Evolutionary conservation across 2,888 invertebrate species (phyloP).

Genomic region (Pseudeuparius sepicola): DNA sequence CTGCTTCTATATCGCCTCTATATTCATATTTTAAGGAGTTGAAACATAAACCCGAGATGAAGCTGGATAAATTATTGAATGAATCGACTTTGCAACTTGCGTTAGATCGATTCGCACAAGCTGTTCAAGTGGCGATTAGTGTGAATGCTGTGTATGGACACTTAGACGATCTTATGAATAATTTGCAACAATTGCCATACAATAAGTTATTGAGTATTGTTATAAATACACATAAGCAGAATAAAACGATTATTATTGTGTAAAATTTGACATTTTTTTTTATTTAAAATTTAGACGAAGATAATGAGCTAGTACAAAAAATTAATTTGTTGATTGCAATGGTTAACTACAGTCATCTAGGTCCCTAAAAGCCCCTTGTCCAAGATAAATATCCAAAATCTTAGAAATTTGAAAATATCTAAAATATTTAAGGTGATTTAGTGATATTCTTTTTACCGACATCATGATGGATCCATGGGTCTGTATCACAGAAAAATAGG

Average conservation of each 20-base stretch:
- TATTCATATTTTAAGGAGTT: conserved; percentile 25
- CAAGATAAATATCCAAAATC: no score
- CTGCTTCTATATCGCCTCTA: conserved; percentile 27
- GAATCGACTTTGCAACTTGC: conserved; percentile 44
- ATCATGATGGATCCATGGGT: no score
- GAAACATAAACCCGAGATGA: conserved; percentile 23
- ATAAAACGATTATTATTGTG: conserved; percentile 22
- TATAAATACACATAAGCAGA: conserved; percentile 46
- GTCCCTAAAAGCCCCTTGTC: no score
- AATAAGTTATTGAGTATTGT: conserved; percentile 56
- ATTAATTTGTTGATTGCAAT: no score
- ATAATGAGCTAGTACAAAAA: no score
- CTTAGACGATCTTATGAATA: conserved; percentile 55
- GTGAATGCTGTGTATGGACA: conserved; percentile 74
- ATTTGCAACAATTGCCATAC: conserved; percentile 52
- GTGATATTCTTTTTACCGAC: no score
- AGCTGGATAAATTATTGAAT: conserved; percentile 21
- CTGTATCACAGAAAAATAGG: no score
- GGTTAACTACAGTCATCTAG: no score
- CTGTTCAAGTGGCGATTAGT: conserved; percentile 69
- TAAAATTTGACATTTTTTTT: no score
- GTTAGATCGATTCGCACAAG: conserved; percentile 73
- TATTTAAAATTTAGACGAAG: no score
- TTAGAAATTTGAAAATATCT: no score
- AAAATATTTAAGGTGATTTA: no score